These are phyloP conservation scores for Tretioscincus oriximinensis DNA, from an alignment of 2,113 vertebrate genomes.

Conservation along the genomic window DNA sequence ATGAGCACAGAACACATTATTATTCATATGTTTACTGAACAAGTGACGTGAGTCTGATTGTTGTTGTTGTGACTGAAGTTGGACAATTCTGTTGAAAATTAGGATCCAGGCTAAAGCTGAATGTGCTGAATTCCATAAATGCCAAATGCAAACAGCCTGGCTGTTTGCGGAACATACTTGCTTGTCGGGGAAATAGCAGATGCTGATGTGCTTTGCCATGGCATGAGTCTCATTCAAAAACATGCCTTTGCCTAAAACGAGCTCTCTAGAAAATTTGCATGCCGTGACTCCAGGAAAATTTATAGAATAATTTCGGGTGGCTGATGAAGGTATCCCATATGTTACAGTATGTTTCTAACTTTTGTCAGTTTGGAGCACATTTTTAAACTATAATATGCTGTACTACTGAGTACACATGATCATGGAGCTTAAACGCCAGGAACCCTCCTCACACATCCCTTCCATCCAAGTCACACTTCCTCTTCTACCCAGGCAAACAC, in stretches of 20 bases:
- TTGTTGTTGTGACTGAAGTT: not conserved
- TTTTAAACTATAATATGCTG: not conserved
- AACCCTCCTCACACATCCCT: not conserved
- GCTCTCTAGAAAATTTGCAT: not conserved
- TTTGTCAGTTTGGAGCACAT: not conserved
- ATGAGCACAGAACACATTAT: no score
- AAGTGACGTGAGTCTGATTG: not conserved
- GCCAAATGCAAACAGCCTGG: not conserved
- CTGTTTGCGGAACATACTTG: constrained; percentile 2
- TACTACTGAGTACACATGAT: not conserved
- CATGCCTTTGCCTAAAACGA: not conserved
- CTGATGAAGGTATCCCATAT: not conserved
- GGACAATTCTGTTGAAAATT: not conserved
- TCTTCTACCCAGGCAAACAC: no score
- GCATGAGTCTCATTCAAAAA: constrained; percentile 13
- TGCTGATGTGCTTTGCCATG: not conserved
- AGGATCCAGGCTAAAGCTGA: not conserved
- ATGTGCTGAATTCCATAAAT: constrained; percentile 12
- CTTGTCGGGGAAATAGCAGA: not conserved
- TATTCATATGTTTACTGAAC: no score
- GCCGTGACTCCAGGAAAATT: not conserved
- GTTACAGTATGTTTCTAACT: not conserved
- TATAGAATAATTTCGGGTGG: not conserved
- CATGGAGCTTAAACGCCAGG: not conserved
- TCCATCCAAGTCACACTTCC: no score